Conservation (phyloP, 2,113 vertebrate genomes). For the Menura novaehollandiae region DNA sequence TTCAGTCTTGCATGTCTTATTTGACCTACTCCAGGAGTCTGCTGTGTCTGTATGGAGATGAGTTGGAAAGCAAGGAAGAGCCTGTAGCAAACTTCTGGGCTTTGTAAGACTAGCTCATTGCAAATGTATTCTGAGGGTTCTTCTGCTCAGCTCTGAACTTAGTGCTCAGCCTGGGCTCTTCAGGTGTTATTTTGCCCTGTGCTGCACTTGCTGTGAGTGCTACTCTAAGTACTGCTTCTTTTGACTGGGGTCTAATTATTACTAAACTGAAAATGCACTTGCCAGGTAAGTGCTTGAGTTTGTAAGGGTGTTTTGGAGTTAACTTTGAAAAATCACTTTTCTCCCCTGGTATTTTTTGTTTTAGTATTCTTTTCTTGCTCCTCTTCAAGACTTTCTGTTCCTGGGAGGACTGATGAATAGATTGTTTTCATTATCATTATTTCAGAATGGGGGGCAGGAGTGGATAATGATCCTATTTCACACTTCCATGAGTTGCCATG, state of each 20-base stretch:
- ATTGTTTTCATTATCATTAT: background rate
- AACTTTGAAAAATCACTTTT: background rate
- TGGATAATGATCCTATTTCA: background rate
- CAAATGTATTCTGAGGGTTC: background rate
- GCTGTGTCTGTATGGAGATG: background rate
- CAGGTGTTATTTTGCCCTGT: background rate
- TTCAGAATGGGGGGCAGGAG: background rate
- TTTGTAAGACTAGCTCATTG: background rate
- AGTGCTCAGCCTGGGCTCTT: background rate
- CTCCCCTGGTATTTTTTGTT: background rate
- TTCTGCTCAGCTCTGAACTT: background rate
- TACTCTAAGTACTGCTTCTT: background rate
- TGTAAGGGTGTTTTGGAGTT: background rate
- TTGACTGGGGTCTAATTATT: background rate
- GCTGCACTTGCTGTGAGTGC: background rate
- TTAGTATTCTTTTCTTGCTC: background rate
- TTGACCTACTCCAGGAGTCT: background rate
- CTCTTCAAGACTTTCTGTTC: background rate
- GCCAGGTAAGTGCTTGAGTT: background rate
- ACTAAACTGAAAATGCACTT: background rate
- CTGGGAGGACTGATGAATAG: background rate
- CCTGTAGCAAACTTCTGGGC: background rate
- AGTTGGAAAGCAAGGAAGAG: background rate
- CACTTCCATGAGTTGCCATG: background rate
- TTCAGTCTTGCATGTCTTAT: accelerated